Base-by-base conservation (phyloP, 2,888 invertebrate genomes). In the Liodrosophila aerea region DNA sequence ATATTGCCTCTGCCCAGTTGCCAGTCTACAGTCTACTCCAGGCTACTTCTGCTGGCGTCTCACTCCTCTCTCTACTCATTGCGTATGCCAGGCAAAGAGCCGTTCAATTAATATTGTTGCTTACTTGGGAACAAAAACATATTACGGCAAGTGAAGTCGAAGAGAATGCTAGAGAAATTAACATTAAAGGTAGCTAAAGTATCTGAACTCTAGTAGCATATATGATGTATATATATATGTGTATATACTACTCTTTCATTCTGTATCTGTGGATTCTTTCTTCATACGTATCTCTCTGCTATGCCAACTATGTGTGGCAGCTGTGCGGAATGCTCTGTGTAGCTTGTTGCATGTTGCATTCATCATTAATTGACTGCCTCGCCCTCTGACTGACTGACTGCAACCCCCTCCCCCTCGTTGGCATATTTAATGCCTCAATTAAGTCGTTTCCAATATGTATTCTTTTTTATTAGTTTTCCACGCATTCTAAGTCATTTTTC, bases 341-440 rank as follows among this genome's bases (percentile, higher is more conserved):
- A 11, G 16, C 13, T 36, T 33, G 36, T 11, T 44, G 59, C 57
- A 47, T 58, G 63, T 66, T 70, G 70, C 62, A 53, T 52, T 66
- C 52, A 62, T 60, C 56, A 59, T 67, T 67, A 71, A 71, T 71
- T 71, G 54, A 22, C 45, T 52, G 47, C 3, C 22, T 22, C 29
- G 16, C 34, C 50, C 61, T 49, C 39, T 8, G 7, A 27, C 34
- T 57, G n/a, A n/a, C 36, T 31, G 53, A 43, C 47, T 58, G 33
- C 31, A 54, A 22, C 12, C 22, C 33, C 15, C 30, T 27, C 9
- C 39, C 41, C 49, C 39, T 29, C 31, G 62, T 44, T 67, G 65
- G 63, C 72, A 68, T 58, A 70, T 78, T 75, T 78, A 64, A 71
- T 73, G 78, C 56, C 73, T 69, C 81, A 82, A 83, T 82, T 82